These are phyloP conservation scores for Daboia siamensis DNA, from an alignment of 2,113 vertebrate species.

Conservation along the genomic window DNA sequence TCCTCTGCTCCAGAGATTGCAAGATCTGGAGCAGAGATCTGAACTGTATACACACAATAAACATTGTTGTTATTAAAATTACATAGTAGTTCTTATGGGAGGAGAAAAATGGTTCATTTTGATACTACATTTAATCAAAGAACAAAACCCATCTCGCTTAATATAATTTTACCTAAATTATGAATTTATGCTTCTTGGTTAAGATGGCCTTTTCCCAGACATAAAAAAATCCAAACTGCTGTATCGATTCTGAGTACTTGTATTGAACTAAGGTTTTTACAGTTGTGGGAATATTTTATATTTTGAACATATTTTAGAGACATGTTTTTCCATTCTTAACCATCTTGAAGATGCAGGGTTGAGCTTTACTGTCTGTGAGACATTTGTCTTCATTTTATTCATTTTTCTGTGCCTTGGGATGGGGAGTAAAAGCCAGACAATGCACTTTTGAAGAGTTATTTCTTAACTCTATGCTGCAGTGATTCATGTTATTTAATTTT, in stretches of 20 bases:
- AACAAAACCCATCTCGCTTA: background rate
- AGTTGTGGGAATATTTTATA: background rate
- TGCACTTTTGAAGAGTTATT: background rate
- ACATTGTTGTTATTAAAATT: background rate
- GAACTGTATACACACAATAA: background rate
- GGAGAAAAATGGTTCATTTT: background rate
- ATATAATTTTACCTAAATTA: background rate
- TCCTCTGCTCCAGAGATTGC: background rate
- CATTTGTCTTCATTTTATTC: background rate
- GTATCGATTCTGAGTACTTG: background rate
- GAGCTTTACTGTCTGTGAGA: background rate
- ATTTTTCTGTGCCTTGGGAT: background rate
- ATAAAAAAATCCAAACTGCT: background rate
- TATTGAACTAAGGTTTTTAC: background rate
- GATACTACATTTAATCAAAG: background rate
- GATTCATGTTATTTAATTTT: background rate
- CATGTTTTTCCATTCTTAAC: background rate
- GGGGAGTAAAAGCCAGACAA: background rate
- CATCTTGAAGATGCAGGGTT: too few relatives aligned
- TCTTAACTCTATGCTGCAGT: background rate
- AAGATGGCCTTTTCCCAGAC: fast-evolving
- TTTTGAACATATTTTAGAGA: background rate
- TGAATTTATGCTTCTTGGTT: background rate
- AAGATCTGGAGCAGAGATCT: background rate
- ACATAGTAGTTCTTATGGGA: background rate